Evolutionary conservation across 2,888 invertebrate species (phyloP).

Genomic region (Lutraria lutraria): DNA sequence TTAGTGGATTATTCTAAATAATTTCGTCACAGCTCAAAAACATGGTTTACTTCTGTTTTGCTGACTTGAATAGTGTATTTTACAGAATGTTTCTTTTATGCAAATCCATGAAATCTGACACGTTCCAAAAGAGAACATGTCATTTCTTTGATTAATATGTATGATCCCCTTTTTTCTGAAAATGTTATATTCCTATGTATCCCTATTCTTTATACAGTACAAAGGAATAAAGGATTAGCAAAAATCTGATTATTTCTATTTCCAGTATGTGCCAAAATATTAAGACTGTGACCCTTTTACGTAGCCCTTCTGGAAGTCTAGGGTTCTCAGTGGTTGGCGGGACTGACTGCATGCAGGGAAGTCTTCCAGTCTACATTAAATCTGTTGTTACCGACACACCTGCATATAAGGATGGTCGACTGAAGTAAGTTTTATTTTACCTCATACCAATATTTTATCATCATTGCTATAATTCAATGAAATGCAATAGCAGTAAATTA

Average conservation of each 20-base stretch:
- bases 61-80: not conserved
- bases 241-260: not conserved
- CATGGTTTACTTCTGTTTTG: not conserved
- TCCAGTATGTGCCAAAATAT: conserved; percentile 86
- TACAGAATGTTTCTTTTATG: not conserved
- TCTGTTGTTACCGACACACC: conserved; percentile 87
- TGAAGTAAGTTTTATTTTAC: conserved; percentile 77
- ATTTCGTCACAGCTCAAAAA: no score
- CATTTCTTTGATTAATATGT: not conserved
- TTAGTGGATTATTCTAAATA: no score
- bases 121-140: not conserved
- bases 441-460: not conserved
- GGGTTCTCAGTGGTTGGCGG: conserved; percentile 88
- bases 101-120: not conserved
- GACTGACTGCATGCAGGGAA: conserved; percentile 86
- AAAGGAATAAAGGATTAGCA: not conserved
- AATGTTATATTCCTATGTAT: not conserved
- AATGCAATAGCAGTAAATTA: no score
- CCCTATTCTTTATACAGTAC: not conserved
- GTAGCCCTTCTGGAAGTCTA: conserved; percentile 86
- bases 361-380: conserved; percentile 87
- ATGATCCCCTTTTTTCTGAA: no score
- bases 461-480: not conserved
- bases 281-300: conserved; percentile 86
- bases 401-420: conserved; percentile 85